Percentiles rank a stretch among this genome's conserved stretches.
These are phyloP conservation scores for Scomber japonicus DNA, from an alignment of 2,113 vertebrate genomes.

Conservation along the genomic window DNA sequence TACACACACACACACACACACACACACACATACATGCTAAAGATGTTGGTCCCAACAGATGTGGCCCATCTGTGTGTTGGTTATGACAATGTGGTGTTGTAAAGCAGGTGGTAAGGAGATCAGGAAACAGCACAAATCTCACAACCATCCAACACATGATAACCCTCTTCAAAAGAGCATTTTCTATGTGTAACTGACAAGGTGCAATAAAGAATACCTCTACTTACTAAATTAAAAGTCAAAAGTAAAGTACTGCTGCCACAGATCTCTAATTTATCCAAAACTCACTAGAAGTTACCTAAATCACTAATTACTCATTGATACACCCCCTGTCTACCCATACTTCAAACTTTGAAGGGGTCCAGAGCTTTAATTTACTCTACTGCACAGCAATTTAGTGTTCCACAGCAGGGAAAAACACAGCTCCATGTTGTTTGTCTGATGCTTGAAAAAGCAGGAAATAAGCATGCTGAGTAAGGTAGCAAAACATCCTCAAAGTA, in stretches of 20 bases:
- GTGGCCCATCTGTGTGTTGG: conserved; percentile 49
- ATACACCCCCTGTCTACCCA: conserved; percentile 35
- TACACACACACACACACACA: conserved; percentile 6
- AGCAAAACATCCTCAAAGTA: conserved; percentile 52
- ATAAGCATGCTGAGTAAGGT: conserved; percentile 54
- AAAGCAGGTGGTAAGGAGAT: conserved; percentile 25
- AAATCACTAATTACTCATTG: conserved; percentile 47
- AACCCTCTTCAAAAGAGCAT: background rate
- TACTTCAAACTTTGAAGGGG: conserved; percentile 53
- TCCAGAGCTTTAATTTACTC: conserved; percentile 68
- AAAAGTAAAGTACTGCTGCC: conserved; percentile 23
- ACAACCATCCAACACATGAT: conserved; percentile 12
- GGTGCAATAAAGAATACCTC: conserved; percentile 30
- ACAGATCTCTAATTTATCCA: conserved; percentile 61
- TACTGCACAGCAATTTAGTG: conserved; percentile 64
- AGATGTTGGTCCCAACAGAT: conserved; percentile 51
- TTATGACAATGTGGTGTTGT: conserved; percentile 28
- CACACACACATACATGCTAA: conserved; percentile 5
- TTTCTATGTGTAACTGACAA: conserved; percentile 25
- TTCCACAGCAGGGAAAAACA: conserved; percentile 61
- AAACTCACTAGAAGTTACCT: conserved; percentile 11
- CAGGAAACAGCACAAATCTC: background rate
- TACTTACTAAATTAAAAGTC: conserved; percentile 59
- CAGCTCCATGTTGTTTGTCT: conserved; percentile 40
- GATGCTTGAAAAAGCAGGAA: conserved; percentile 69